These are phyloP conservation scores for Pseudoips prasinana DNA, from an alignment of 2,888 invertebrate genomes.

Conservation along the genomic window DNA sequence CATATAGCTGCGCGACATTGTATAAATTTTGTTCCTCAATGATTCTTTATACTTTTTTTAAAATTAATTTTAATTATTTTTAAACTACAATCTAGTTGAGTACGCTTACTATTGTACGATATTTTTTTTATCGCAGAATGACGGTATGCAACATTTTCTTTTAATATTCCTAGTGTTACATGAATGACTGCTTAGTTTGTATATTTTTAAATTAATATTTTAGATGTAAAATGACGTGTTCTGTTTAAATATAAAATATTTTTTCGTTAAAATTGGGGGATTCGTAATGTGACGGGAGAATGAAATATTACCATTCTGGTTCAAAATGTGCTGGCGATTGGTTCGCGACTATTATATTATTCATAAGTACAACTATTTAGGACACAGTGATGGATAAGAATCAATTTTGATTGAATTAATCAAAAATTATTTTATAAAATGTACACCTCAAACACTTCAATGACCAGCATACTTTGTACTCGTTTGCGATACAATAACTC, in stretches of 20 bases:
- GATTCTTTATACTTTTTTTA: constrained; percentile 45
- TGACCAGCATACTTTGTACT: constrained; percentile 40
- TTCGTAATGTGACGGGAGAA: constrained; percentile 39
- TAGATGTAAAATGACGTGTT: constrained; percentile 56
- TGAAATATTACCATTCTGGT: constrained; percentile 37
- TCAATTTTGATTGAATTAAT: not conserved
- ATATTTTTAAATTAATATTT: constrained; percentile 69
- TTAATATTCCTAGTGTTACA: constrained; percentile 67
- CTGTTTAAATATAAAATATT: constrained; percentile 55
- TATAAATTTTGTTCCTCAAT: constrained; percentile 64
- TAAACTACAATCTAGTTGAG: constrained; percentile 67
- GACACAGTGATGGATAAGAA: not conserved
- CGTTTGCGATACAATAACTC: constrained; percentile 34
- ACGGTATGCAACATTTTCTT: constrained; percentile 54
- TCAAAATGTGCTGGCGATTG: constrained; percentile 28
- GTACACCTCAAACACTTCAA: too few relatives aligned
- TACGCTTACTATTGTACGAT: constrained; percentile 77
- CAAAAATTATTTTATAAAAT: too few relatives aligned
- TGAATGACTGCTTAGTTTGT: constrained; percentile 80
- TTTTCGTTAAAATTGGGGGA: constrained; percentile 50
- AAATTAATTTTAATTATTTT: constrained; percentile 57
- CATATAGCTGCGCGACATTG: constrained; percentile 39
- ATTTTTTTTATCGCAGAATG: constrained; percentile 55
- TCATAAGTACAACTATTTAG: not conserved
- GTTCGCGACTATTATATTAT: not conserved